phyloP scores from a whole-genome alignment of 2,888 invertebrate genomes.

The Catocala sponsa region DNA sequence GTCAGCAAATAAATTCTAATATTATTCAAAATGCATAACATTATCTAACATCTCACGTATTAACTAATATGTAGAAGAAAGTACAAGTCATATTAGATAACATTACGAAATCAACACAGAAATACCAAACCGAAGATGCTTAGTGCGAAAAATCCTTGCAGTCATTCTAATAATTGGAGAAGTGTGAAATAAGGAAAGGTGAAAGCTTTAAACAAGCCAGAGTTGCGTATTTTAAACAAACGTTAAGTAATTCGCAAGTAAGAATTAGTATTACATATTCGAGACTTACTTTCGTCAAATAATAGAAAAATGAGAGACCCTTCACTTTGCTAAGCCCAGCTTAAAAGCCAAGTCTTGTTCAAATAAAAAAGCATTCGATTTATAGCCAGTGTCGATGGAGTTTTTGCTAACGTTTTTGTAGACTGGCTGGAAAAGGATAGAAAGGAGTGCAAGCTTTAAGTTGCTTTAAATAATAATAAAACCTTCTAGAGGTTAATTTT shows the following conservation, averaged over 20 bases:
- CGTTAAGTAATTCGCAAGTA: constrained; percentile 75
- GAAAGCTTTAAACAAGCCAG: constrained; percentile 79
- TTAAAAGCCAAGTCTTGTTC: constrained; percentile 69
- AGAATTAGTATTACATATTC: constrained; percentile 72
- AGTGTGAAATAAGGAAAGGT: constrained; percentile 67
- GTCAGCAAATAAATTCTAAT: background rate
- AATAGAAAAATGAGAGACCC: constrained; percentile 51
- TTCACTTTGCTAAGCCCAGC: constrained; percentile 43
- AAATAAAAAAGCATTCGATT: constrained; percentile 58
- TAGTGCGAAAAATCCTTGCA: constrained; percentile 14
- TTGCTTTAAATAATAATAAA: background rate
- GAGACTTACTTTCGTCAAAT: constrained; percentile 70
- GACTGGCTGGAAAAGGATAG: constrained; percentile 39
- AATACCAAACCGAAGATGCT: constrained; percentile 12
- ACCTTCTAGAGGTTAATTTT: background rate
- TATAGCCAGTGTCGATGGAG: constrained; percentile 56
- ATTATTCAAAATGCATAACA: background rate
- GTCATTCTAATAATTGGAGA: constrained; percentile 50
- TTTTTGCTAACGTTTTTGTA: constrained; percentile 51
- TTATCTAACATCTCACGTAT: background rate
- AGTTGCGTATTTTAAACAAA: constrained; percentile 76
- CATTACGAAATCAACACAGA: constrained; percentile 17
- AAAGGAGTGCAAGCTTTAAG: constrained; percentile 28
- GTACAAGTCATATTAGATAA: constrained; percentile 7
- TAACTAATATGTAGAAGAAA: constrained; percentile 16